These are phyloP conservation scores for Acleris literana DNA, from an alignment of 2,888 invertebrate genomes.

Conservation along the genomic window DNA sequence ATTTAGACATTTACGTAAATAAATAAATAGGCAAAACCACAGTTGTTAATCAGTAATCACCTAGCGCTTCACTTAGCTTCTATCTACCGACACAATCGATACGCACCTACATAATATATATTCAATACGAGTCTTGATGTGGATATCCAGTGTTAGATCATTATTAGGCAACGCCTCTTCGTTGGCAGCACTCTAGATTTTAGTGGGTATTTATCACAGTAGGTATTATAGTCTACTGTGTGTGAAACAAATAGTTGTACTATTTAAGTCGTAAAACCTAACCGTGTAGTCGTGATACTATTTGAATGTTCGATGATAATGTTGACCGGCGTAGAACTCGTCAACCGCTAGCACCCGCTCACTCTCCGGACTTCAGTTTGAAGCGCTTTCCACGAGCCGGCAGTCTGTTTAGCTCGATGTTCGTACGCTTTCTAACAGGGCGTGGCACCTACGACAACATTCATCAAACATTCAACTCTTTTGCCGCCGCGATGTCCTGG, in stretches of 20 bases:
- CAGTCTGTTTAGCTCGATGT: slow-evolving; percentile 33
- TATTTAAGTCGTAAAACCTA: slow-evolving; percentile 27
- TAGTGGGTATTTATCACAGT: slow-evolving; percentile 40
- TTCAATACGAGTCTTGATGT: slow-evolving; percentile 36
- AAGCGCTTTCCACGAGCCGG: slow-evolving; percentile 43
- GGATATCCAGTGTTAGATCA: slow-evolving; percentile 35
- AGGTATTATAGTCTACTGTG: slow-evolving; percentile 30
- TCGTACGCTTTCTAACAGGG: slow-evolving; percentile 37
- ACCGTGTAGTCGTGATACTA: slow-evolving; percentile 39
- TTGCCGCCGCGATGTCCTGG: slow-evolving; percentile 69
- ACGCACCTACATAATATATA: slow-evolving; percentile 32
- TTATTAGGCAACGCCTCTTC: slow-evolving; percentile 36
- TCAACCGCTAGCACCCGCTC: slow-evolving; percentile 33
- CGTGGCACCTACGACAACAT: slow-evolving; percentile 68
- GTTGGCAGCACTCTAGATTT: slow-evolving; percentile 57
- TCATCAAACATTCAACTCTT: slow-evolving; percentile 85
- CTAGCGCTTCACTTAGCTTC: slow-evolving; percentile 67
- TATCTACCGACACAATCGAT: slow-evolving; percentile 41
- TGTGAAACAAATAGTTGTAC: slow-evolving; percentile 24
- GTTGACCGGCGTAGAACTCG: slow-evolving; percentile 61
- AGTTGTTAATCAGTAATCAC: slow-evolving; percentile 57
- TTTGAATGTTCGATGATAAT: slow-evolving; percentile 83
- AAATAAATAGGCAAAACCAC: slow-evolving; percentile 43
- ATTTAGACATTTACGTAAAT: slow-evolving; percentile 43
- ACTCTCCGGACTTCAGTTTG: slow-evolving; percentile 34